Evolutionary conservation across 2,113 vertebrate species (phyloP).

Genomic region (Miniopterus natalensis): DNA sequence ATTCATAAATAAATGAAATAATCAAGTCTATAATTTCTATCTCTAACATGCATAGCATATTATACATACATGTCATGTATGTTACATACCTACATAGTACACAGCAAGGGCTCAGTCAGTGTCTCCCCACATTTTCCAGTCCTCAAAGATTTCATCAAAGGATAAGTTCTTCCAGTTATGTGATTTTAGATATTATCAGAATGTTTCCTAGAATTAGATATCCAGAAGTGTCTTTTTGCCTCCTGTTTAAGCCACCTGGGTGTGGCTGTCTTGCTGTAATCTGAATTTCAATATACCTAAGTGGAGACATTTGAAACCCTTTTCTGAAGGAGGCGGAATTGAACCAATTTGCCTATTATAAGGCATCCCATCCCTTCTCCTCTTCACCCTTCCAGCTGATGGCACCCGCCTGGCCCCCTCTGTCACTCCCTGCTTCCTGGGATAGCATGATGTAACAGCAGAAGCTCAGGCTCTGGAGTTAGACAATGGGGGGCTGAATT

Average conservation of each 20-base stretch:
- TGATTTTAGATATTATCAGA: neutral
- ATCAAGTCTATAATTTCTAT: neutral
- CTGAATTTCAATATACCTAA: neutral
- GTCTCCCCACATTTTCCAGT: neutral
- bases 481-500: neutral
- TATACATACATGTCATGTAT: too few species aligned
- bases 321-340: neutral
- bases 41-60: neutral
- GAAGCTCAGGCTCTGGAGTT: neutral
- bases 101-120: neutral
- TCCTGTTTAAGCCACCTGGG: neutral
- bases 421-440: accelerated
- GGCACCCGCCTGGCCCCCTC: accelerated
- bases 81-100: too few species aligned
- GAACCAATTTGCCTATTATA: neutral
- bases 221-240: neutral
- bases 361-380: too few species aligned
- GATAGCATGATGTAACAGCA: neutral
- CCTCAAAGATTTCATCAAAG: neutral
- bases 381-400: neutral
- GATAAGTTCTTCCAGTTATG: neutral
- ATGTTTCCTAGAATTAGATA: neutral
- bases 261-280: neutral
- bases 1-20: neutral
- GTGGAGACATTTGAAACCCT: neutral